phyloP scores from a whole-genome alignment of 2,113 vertebrate genomes.

The Lasiurus cinereus region DNA sequence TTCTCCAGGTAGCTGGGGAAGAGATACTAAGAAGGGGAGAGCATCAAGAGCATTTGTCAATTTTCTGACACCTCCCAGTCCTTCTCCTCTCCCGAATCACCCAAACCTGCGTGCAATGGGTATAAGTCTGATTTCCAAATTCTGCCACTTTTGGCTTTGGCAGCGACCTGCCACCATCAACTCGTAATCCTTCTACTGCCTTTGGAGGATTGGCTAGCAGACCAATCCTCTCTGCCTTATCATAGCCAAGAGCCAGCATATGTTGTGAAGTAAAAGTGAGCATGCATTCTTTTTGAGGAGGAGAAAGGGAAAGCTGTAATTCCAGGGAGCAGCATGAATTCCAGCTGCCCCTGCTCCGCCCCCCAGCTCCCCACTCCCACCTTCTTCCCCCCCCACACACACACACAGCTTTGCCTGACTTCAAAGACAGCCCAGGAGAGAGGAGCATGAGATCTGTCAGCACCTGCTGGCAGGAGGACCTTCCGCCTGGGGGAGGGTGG shows the following conservation, averaged over 20 bases:
- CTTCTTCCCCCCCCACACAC: neutral
- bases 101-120: neutral
- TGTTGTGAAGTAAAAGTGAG: slow-evolving; percentile 55
- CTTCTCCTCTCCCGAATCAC: neutral
- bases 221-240: neutral
- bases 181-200: neutral
- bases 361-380: too few species aligned
- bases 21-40: neutral
- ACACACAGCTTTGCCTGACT: neutral
- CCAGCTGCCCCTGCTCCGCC: neutral
- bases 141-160: neutral
- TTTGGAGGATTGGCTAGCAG: neutral
- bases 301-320: neutral
- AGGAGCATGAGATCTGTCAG: neutral
- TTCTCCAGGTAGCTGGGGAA: neutral
- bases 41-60: neutral
- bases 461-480: neutral
- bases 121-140: neutral
- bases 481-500: neutral
- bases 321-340: neutral
- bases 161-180: neutral
- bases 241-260: neutral
- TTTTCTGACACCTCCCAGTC: neutral
- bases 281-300: neutral
- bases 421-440: slow-evolving; percentile 25